Evolutionary conservation across 23 tunicate species (phyloP).

Genomic region (Halocynthia aurantium): DNA sequence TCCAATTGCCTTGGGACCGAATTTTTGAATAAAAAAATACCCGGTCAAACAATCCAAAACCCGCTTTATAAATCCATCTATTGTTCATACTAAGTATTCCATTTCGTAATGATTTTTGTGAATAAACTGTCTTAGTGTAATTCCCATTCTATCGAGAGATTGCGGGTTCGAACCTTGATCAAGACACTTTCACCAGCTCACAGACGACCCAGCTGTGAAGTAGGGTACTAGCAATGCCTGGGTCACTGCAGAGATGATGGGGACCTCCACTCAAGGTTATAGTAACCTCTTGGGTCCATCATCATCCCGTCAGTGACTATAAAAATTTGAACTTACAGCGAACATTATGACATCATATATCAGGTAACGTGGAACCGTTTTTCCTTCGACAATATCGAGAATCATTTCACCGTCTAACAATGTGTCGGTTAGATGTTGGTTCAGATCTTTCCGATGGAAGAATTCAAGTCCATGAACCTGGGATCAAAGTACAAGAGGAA

Average conservation of each 20-base stretch:
- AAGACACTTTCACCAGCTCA: not conserved
- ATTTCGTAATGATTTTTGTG: too few relatives aligned
- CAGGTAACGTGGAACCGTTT: conserved; percentile 78
- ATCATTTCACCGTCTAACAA: conserved; percentile 95
- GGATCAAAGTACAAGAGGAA: not conserved
- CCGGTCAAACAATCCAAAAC: too few relatives aligned
- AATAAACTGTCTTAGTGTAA: too few relatives aligned
- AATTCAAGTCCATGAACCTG: conserved; percentile 65
- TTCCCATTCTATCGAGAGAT: too few relatives aligned
- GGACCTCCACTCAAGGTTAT: too few relatives aligned
- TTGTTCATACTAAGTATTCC: too few relatives aligned
- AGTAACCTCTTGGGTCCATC: too few relatives aligned
- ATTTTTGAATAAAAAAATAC: too few relatives aligned
- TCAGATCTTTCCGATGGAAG: conserved; percentile 73
- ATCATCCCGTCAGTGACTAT: not conserved
- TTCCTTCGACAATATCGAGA: conserved; percentile 68
- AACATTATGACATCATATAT: conserved; percentile 86
- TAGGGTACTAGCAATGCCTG: too few relatives aligned
- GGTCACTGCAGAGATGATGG: not conserved
- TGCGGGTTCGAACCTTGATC: not conserved
- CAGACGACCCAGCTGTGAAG: not conserved
- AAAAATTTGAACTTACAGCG: conserved; percentile 30
- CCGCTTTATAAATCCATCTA: too few relatives aligned
- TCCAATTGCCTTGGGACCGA: too few relatives aligned
- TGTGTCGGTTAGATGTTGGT: conserved; percentile 53